These are phyloP conservation scores for Limosa lapponica DNA, from an alignment of 2,797 vertebrate genomes.

Conservation along the genomic window DNA sequence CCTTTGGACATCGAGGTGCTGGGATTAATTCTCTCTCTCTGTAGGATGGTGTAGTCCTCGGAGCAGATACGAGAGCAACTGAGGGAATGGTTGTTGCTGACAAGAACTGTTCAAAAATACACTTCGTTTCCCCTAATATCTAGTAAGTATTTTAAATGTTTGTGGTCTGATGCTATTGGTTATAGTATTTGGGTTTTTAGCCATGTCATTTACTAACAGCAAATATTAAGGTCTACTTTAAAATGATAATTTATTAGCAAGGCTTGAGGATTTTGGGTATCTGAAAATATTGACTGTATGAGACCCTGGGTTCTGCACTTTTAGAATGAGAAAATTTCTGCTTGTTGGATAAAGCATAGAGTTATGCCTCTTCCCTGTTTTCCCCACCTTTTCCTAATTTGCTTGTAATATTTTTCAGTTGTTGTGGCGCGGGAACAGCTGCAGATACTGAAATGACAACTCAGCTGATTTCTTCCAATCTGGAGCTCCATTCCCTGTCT, in stretches of 20 bases:
- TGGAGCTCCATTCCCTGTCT: slow-evolving; percentile 93
- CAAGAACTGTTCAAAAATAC: slow-evolving; percentile 99
- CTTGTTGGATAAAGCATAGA: rapidly evolving
- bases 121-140: slow-evolving; percentile 96
- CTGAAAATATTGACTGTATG: background rate
- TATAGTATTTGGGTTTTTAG: background rate
- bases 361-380: background rate
- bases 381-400: background rate
- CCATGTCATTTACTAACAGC: rapidly evolving
- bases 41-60: slow-evolving; percentile 68
- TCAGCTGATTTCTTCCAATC: slow-evolving; percentile 96
- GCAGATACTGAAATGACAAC: slow-evolving; percentile 99
- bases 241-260: rapidly evolving
- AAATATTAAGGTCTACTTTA: rapidly evolving
- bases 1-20: rapidly evolving
- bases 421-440: slow-evolving; percentile 96
- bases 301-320: rapidly evolving
- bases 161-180: rapidly evolving
- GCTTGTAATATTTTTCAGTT: slow-evolving; percentile 73
- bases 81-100: slow-evolving; percentile 97
- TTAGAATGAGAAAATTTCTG: rapidly evolving
- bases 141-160: slow-evolving; percentile 82
- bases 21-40: rapidly evolving
- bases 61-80: slow-evolving; percentile 95
- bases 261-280: rapidly evolving